phyloP scores from a whole-genome alignment of 2,797 vertebrate species.

The Apodemus agrarius region DNA sequence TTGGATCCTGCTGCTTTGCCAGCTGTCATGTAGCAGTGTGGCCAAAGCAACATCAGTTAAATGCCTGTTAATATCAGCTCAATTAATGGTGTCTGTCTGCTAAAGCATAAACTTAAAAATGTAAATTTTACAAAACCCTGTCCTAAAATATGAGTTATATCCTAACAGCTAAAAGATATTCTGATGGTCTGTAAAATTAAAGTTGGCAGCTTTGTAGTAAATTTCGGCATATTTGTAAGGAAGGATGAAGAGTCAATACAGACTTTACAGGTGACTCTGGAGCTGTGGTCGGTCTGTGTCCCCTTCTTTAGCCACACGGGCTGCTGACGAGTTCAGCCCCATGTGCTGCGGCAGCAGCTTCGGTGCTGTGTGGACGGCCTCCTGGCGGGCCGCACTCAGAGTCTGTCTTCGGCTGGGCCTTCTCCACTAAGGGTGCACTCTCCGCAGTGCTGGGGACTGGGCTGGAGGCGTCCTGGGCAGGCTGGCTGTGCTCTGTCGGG shows the following conservation, averaged over 20 bases:
- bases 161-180: constrained; percentile 53
- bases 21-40: neutral
- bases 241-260: constrained; percentile 22
- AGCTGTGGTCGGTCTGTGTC: neutral
- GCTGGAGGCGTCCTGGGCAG: neutral
- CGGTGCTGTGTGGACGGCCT: neutral
- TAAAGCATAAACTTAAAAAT: constrained; percentile 6
- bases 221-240: neutral
- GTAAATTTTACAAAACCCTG: neutral
- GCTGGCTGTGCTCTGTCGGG: neutral
- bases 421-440: neutral
- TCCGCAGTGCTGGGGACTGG: neutral
- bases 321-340: constrained; percentile 35
- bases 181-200: constrained; percentile 53
- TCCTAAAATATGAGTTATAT: constrained; percentile 31
- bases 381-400: neutral
- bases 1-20: neutral
- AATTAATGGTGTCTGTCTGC: neutral
- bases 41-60: neutral
- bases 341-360: fast-evolving
- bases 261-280: constrained; percentile 52
- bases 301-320: neutral
- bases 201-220: constrained; percentile 40
- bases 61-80: neutral
- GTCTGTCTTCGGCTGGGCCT: neutral